Evolutionary conservation across 2,888 invertebrate genomes (phyloP).

Genomic region (Stenodera caucasica): DNA sequence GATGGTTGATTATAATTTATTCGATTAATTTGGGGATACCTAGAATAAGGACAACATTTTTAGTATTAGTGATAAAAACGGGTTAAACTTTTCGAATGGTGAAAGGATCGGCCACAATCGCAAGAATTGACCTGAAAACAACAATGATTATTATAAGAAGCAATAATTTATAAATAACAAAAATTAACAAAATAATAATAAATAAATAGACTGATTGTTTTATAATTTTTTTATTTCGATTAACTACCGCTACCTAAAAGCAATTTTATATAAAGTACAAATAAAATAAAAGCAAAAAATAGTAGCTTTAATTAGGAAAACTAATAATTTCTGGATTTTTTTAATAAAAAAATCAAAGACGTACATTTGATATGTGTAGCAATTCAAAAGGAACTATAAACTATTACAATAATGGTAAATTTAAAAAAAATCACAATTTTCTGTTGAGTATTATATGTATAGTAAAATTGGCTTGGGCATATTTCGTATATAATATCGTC

Average conservation of each 20-base stretch:
- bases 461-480: constrained; percentile 39
- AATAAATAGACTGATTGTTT: constrained; percentile 17
- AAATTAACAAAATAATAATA: neutral
- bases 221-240: constrained; percentile 42
- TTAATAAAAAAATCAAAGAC: constrained; percentile 1
- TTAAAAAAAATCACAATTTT: constrained; percentile 48
- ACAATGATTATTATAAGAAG: neutral
- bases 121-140: constrained; percentile 54
- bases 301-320: constrained; percentile 19
- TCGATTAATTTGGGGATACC: constrained; percentile 52
- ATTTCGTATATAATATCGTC: constrained; percentile 33
- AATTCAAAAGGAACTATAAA: constrained; percentile 34
- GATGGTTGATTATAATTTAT: constrained; percentile 1
- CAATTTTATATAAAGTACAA: constrained; percentile 33
- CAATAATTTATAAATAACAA: too few relatives aligned
- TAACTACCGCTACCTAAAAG: constrained; percentile 48
- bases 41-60: constrained; percentile 70
- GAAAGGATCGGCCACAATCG: constrained; percentile 74
- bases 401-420: constrained; percentile 36
- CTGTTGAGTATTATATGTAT: constrained; percentile 49
- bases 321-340: constrained; percentile 11
- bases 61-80: constrained; percentile 72
- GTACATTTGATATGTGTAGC: constrained; percentile 34
- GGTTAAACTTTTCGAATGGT: constrained; percentile 68
- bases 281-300: constrained; percentile 32